A percentile compares a stretch with the other conserved stretches of the same genome.
Evolutionary conservation across 2,888 invertebrate genomes (phyloP).

Genomic region (Lycaena phlaeas): DNA sequence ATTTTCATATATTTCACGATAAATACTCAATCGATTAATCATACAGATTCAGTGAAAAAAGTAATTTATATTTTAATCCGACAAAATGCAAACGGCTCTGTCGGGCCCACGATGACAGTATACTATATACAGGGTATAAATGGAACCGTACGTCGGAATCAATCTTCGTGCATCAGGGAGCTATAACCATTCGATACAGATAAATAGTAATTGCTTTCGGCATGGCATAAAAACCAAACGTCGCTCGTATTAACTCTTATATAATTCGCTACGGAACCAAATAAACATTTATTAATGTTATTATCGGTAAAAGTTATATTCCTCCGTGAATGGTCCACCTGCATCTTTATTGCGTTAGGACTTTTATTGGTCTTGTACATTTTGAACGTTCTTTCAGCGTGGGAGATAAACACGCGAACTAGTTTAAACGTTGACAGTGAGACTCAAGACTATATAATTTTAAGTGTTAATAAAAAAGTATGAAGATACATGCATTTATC

Average conservation of each 20-base stretch:
- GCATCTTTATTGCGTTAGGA: background rate
- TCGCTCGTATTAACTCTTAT: background rate
- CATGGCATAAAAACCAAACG: background rate
- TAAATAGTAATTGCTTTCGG: background rate
- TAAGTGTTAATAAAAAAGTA: no score
- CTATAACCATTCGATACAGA: background rate
- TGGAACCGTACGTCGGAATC: background rate
- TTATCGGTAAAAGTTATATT: background rate
- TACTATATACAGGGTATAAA: background rate
- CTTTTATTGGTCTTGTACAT: background rate
- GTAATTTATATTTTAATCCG: background rate
- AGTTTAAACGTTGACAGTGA: background rate
- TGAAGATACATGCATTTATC: no score
- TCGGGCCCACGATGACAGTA: slow-evolving; percentile 1
- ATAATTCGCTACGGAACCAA: background rate
- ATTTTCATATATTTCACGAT: no score
- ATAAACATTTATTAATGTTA: slow-evolving; percentile 2
- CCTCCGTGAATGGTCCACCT: background rate
- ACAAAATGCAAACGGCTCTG: background rate
- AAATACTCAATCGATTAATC: no score
- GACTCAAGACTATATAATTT: no score
- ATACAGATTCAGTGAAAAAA: background rate
- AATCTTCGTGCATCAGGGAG: background rate
- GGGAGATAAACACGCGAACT: slow-evolving; percentile 1
- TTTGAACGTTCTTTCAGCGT: background rate